Evolutionary conservation across 2,888 invertebrate species (phyloP).

Genomic region (Cordilura impudica): DNA sequence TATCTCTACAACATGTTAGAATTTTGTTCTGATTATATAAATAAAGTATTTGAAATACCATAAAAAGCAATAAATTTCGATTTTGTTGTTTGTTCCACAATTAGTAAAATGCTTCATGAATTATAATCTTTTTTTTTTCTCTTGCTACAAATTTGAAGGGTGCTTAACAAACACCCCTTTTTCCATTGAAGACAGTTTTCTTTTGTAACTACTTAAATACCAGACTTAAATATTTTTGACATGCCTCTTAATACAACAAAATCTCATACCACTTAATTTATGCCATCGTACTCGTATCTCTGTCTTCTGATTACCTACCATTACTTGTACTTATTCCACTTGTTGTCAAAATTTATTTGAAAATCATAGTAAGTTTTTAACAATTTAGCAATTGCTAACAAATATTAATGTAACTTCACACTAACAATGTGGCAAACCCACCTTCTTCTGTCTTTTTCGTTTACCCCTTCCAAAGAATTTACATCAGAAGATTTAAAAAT

Average conservation of each 20-base stretch:
- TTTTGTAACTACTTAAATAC: constrained; percentile 39
- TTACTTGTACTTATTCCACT: constrained; percentile 30
- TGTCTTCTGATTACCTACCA: constrained; percentile 56
- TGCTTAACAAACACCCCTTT: constrained; percentile 25
- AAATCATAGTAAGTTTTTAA: constrained; percentile 49
- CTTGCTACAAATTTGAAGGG: constrained; percentile 8
- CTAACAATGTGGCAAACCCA: neutral
- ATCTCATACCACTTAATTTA: neutral
- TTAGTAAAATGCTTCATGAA: constrained; percentile 77
- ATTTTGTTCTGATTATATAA: constrained; percentile 22
- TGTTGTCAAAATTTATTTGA: constrained; percentile 58
- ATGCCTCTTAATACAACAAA: constrained; percentile 63
- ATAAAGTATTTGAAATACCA: constrained; percentile 70
- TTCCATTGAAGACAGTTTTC: neutral
- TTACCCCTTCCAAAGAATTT: constrained; percentile 3
- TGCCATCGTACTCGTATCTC: constrained; percentile 9
- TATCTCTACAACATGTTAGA: constrained; percentile 14
- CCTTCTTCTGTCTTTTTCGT: neutral
- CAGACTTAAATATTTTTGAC: constrained; percentile 70
- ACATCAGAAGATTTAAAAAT: neutral
- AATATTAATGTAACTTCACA: constrained; percentile 11
- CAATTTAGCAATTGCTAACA: constrained; percentile 26
- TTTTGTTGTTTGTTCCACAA: constrained; percentile 70
- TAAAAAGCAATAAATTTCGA: constrained; percentile 78
- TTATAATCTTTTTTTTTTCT: constrained; percentile 72